Evolutionary conservation across 2,113 vertebrate genomes (phyloP), one percentile per base, ranked within the genome.

Genomic region (Eublepharis macularius): DNA sequence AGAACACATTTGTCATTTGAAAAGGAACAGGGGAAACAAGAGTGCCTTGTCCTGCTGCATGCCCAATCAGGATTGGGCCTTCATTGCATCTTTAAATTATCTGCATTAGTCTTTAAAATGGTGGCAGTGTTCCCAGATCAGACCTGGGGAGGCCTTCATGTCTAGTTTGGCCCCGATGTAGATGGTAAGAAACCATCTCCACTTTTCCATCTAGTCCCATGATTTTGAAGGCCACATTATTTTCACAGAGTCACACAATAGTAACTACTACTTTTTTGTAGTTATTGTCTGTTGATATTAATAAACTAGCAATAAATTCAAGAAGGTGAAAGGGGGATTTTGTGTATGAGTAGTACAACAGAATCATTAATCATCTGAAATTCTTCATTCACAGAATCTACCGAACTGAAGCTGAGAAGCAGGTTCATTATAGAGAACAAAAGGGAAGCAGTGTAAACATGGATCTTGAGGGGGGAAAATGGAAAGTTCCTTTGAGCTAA

Each of bases 401-500:
- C 26, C 41, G 34, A 72, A 82, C 36, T 45, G 60, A 39, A 76
- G 43, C 43, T 84, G 60, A 84, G 76, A 36, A 66, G 21, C 34
- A 76, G 76, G 43, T 82, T 63, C 72, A 74, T 74, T 82, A 82
- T 3, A 43, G 11, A 39, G 51, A 60, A 60, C 54, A 78, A 60
- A 54, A 14, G 80, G 34, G 45, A 34, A 68, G 60, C 49, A 79
- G 21, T n/a, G 63, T 54, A 78, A 69, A 84, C 43, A 66, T 84
- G 4, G 41, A 68, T 43, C 47, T 75, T 16, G 41, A 26, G 4
- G 7, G 16, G 14, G 32, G 29, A 17, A 17, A 84, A 70, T 41
- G 75, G 47, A 79, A 60, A n/a, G 36, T 63, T 77, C 49, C 60
- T 84, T 85, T 85, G 66, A 73, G 72, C 29, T 45, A 63, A 45